Conservation (phyloP, 2,113 vertebrate species). For the Mus pahari region DNA sequence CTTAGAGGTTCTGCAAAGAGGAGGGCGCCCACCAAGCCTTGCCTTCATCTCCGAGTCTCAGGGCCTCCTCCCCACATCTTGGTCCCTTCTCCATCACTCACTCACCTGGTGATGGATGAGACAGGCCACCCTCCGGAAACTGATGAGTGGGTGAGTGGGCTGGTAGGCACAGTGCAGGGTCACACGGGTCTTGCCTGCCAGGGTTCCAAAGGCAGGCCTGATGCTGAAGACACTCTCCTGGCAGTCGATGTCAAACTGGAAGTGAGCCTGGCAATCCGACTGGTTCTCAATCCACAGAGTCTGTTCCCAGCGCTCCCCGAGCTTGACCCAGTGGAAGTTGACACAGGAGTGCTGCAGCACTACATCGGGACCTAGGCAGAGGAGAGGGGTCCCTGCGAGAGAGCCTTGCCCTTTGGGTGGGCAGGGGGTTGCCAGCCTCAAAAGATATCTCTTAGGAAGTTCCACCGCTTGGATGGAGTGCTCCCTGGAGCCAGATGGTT, state of each 20-base stretch:
- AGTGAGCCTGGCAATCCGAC: slow-evolving; percentile 87
- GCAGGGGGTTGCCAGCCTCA: background rate
- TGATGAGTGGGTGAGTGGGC: slow-evolving; percentile 89
- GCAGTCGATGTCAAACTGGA: slow-evolving; percentile 92
- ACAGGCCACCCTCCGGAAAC: slow-evolving; percentile 91
- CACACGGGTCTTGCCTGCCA: slow-evolving; percentile 84
- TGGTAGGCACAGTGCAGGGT: slow-evolving; percentile 88
- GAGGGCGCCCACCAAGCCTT: too few relatives aligned
- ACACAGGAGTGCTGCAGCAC: slow-evolving; percentile 87
- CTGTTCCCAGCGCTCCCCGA: slow-evolving; percentile 80
- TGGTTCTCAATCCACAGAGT: slow-evolving; percentile 90
- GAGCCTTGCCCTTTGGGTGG: background rate
- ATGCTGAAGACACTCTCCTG: slow-evolving; percentile 93
- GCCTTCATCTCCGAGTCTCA: background rate
- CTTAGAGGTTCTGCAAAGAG: background rate
- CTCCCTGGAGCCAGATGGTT: background rate
- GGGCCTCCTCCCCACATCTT: too few relatives aligned
- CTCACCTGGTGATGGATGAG: slow-evolving; percentile 94
- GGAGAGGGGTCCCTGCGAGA: background rate
- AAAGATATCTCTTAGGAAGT: background rate
- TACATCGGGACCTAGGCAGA: slow-evolving; percentile 89
- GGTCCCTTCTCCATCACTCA: background rate
- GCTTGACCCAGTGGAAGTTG: slow-evolving; percentile 89
- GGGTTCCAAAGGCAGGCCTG: slow-evolving; percentile 87
- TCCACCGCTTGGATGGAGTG: background rate